A percentile compares a stretch with the other conserved stretches of the same genome.
phyloP scores from a whole-genome alignment of 2,797 vertebrate species.

The Amblyopsis hoosieri region DNA sequence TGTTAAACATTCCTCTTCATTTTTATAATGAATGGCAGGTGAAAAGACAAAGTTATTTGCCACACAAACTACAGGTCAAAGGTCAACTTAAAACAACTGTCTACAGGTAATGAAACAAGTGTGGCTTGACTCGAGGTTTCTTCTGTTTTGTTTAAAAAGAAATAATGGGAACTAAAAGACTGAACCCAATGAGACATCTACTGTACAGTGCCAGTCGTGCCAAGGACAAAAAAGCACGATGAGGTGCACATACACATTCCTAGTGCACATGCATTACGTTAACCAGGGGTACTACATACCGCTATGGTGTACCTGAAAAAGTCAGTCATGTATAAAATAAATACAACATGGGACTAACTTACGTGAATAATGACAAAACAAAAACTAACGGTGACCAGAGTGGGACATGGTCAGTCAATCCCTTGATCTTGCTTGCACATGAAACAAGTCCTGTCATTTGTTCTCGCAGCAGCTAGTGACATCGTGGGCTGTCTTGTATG shows the following conservation, averaged over 20 bases:
- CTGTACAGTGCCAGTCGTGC: slow-evolving; percentile 47
- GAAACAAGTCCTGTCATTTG: slow-evolving; percentile 45
- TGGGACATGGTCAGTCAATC: slow-evolving; percentile 38
- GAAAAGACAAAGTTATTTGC: slow-evolving; percentile 68
- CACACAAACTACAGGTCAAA: slow-evolving; percentile 70
- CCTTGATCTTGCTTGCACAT: slow-evolving; percentile 41
- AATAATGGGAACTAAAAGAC: slow-evolving; percentile 37
- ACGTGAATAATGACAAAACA: slow-evolving; percentile 31
- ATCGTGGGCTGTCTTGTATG: slow-evolving; percentile 44
- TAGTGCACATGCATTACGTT: slow-evolving; percentile 73
- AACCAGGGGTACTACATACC: slow-evolving; percentile 53
- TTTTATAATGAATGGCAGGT: slow-evolving; percentile 78
- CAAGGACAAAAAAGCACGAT: slow-evolving; percentile 34
- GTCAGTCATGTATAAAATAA: slow-evolving; percentile 70
- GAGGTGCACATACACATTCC: slow-evolving; percentile 32
- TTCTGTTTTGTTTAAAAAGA: slow-evolving; percentile 65
- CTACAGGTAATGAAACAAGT: slow-evolving; percentile 60
- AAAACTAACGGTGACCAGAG: slow-evolving; percentile 39
- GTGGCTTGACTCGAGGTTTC: slow-evolving; percentile 73
- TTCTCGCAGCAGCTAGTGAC: slow-evolving; percentile 49
- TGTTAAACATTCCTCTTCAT: slow-evolving; percentile 54
- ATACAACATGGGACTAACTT: slow-evolving; percentile 61
- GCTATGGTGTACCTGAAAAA: slow-evolving; percentile 49
- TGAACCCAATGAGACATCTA: slow-evolving; percentile 35
- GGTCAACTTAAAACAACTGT: slow-evolving; percentile 24